Evolutionary conservation across 1,140 invertebrate species (phyloP), one percentile per base, ranked within the genome.

Genomic region (Stratiolaelaps scimitus): DNA sequence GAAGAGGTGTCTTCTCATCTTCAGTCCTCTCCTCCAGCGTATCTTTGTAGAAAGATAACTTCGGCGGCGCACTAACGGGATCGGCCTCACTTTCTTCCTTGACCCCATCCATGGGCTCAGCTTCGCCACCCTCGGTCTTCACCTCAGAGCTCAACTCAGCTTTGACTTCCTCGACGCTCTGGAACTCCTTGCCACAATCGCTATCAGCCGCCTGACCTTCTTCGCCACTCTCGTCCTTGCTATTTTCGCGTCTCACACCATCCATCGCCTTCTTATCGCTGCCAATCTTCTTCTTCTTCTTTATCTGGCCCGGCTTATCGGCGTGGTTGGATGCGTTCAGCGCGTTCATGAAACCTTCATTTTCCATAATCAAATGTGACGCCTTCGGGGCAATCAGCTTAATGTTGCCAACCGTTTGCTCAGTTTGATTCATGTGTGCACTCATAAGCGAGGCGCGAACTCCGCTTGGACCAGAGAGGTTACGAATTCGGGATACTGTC

Each of bases 21-120:
- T 40, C 34, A 40, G 34, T 40, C 34, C 34, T 40, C 10, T 82
- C 83, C 71, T 88, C 85, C 65, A 91, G 75, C 0, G 89, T 93
- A 69, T 94, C 89, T 79, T 91, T 86, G 77, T 94, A 94, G 76
- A 94, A 94, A 79, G 90, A 77, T 65, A 75, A 72, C 68, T 60
- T 26, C 10, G 64, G 45, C 44, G 48, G 29, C 30, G 28, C 47
- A 40, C 34, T 40, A 40, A 40, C 10, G 34, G 34, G 10, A 10
- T 4, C 10, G 5, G 34, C 34, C 10, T 4, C 34, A 40, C 34
- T 40, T 40, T 40, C 34, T 0, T 40, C 34, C 10, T 40, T 40
- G 34, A 40, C 34, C 4, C 34, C 34, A 6, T 40, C 34, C 34
- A 40, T 40, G 5, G 34, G 34, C 5, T 40, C 34, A 10, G 34